Conservation (phyloP, 2,797 vertebrate species). For the Urocyon cinereoargenteus region DNA sequence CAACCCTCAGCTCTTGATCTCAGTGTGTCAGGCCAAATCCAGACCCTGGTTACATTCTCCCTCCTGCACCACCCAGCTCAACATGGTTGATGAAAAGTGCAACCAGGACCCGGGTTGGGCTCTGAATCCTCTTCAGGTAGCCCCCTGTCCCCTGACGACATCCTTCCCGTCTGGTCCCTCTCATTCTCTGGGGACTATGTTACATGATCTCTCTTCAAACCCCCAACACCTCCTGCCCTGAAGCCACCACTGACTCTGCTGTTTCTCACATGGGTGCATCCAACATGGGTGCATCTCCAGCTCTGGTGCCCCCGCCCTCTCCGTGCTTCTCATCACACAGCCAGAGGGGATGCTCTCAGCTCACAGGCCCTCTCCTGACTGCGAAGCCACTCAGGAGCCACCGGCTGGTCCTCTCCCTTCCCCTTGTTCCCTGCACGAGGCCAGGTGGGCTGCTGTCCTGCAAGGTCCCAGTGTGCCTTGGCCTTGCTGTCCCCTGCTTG, state of each 20-base stretch:
- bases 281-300: background rate
- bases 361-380: rapidly evolving
- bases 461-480: background rate
- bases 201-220: background rate
- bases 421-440: background rate
- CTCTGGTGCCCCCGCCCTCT: background rate
- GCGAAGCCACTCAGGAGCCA: background rate
- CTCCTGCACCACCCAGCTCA: no score
- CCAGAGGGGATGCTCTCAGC: background rate
- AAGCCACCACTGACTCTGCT: background rate
- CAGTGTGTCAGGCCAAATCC: background rate
- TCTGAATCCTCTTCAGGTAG: rapidly evolving
- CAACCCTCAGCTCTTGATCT: no score
- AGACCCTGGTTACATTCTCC: background rate
- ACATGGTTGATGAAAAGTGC: no score
- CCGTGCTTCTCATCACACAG: background rate
- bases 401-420: no score
- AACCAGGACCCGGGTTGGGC: rapidly evolving
- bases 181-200: background rate
- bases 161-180: no score
- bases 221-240: background rate
- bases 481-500: background rate
- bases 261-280: background rate
- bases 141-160: background rate
- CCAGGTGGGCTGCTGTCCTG: background rate